These are phyloP conservation scores for Mellivora capensis DNA, from an alignment of 2,113 vertebrate species.

Conservation along the genomic window DNA sequence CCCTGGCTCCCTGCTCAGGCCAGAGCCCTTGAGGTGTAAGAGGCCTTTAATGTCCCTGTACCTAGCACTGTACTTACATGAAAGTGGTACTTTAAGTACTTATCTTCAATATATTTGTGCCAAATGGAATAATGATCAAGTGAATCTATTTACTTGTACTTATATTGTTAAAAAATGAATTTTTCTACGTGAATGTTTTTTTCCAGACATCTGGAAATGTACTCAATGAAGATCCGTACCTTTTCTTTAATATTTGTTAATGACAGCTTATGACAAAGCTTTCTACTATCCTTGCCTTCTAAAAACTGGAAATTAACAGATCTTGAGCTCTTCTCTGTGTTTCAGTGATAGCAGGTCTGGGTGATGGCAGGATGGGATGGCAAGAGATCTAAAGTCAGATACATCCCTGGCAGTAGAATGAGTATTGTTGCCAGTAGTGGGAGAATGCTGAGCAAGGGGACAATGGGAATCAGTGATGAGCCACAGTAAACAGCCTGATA, in stretches of 20 bases:
- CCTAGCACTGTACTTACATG: not conserved
- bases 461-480: not conserved
- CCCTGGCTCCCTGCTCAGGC: too few species aligned
- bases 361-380: not conserved
- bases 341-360: not conserved
- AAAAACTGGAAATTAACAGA: not conserved
- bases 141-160: not conserved
- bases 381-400: not conserved
- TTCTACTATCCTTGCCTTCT: not conserved
- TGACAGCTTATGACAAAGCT: not conserved
- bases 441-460: not conserved
- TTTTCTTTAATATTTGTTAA: not conserved
- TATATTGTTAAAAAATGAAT: not conserved
- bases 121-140: not conserved
- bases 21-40: not conserved
- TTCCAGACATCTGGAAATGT: not conserved
- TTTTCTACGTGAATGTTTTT: not conserved
- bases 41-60: not conserved
- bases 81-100: not conserved
- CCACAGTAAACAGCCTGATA: not conserved
- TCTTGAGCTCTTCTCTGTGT: not conserved
- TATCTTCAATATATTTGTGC: not conserved
- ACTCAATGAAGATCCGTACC: not conserved
- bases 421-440: not conserved
- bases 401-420: not conserved